These are phyloP conservation scores for Automeris io DNA, from an alignment of 2,888 invertebrate species.

Conservation along the genomic window DNA sequence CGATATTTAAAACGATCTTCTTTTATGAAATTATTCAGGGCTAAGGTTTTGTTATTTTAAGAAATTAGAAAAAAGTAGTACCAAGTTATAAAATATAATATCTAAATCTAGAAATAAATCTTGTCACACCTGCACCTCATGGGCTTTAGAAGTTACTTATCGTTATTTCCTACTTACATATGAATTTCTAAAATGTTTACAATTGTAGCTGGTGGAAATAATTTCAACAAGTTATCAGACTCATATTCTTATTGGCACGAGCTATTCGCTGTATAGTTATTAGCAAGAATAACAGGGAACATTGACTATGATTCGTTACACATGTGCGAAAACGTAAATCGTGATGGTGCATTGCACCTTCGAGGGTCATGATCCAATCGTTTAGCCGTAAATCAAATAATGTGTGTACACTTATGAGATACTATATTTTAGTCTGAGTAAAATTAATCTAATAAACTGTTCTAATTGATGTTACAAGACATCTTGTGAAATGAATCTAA, in stretches of 20 bases:
- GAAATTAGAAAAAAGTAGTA: too few relatives aligned
- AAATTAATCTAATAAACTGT: not conserved
- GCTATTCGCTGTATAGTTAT: conserved; percentile 28
- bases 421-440: not conserved
- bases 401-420: conserved; percentile 1
- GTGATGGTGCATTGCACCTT: conserved; percentile 11
- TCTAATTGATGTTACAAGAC: too few relatives aligned
- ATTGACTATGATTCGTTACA: conserved; percentile 38
- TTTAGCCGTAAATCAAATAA: conserved; percentile 15
- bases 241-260: conserved; percentile 25
- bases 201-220: conserved; percentile 11
- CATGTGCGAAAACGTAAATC: conserved; percentile 25
- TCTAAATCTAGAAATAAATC: too few relatives aligned
- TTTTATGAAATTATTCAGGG: too few relatives aligned
- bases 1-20: too few relatives aligned
- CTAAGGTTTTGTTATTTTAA: too few relatives aligned
- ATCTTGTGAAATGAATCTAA: too few relatives aligned
- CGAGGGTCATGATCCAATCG: conserved; percentile 16
- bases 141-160: too few relatives aligned
- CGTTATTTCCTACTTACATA: not conserved
- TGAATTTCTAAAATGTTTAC: conserved; percentile 3
- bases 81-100: too few relatives aligned
- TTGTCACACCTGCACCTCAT: too few relatives aligned
- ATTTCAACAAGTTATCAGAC: conserved; percentile 16
- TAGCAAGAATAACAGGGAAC: conserved; percentile 29